phyloP scores from a whole-genome alignment of 2,888 invertebrate genomes.

The Pheosia tremula region DNA sequence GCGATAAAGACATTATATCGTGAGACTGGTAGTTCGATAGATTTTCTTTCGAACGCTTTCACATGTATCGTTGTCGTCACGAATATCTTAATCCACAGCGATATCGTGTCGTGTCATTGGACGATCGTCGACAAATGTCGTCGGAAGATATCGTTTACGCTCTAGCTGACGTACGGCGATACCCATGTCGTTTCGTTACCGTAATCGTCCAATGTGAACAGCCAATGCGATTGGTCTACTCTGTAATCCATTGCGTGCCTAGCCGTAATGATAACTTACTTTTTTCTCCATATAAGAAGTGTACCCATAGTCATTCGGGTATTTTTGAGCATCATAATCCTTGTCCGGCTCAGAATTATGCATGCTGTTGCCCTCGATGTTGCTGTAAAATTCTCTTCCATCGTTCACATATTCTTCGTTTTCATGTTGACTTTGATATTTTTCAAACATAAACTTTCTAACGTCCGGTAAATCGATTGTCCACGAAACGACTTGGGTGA shows the following conservation, averaged over 20 bases:
- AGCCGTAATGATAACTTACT: conserved; percentile 44
- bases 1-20: too few relatives aligned
- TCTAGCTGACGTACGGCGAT: too few relatives aligned
- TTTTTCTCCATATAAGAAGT: conserved; percentile 65
- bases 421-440: conserved; percentile 33
- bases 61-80: too few relatives aligned
- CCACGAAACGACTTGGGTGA: conserved; percentile 60
- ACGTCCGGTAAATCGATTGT: conserved; percentile 69
- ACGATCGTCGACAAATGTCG: too few relatives aligned
- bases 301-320: conserved; percentile 58
- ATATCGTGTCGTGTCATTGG: too few relatives aligned
- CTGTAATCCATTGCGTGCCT: neutral
- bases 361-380: conserved; percentile 50
- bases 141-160: too few relatives aligned
- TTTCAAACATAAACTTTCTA: conserved; percentile 57
- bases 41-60: too few relatives aligned
- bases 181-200: too few relatives aligned
- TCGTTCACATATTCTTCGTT: conserved; percentile 30
- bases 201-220: too few relatives aligned
- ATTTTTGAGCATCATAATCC: conserved; percentile 38
- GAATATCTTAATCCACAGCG: too few relatives aligned
- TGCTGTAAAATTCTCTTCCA: conserved; percentile 43
- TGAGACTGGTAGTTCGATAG: too few relatives aligned
- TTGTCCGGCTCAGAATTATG: conserved; percentile 44
- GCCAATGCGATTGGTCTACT: neutral